phyloP scores from a whole-genome alignment of 2,888 invertebrate species.

The Plagiodera versicolora region DNA sequence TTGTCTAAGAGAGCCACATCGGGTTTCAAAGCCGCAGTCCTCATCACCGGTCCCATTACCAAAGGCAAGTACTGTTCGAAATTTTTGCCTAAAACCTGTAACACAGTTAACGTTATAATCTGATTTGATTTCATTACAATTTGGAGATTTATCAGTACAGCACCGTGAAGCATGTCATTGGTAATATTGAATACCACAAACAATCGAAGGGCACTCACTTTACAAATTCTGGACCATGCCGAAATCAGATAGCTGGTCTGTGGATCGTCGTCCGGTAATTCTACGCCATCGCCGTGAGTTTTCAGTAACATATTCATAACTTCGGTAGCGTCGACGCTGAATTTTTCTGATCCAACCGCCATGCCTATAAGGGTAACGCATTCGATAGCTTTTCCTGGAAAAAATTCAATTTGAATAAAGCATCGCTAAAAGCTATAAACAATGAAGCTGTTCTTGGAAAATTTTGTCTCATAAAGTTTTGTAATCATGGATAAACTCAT shows the following conservation, averaged over 20 bases:
- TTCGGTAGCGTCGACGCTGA: constrained; percentile 88
- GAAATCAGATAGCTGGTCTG: constrained; percentile 97
- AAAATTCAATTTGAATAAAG: too few species aligned
- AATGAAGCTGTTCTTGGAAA: too few species aligned
- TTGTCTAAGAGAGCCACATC: constrained; percentile 90
- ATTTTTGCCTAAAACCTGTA: constrained; percentile 64
- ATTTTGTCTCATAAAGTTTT: background rate
- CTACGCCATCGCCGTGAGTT: constrained; percentile 79
- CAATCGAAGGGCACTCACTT: too few species aligned
- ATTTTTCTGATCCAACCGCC: constrained; percentile 81
- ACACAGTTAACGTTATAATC: background rate
- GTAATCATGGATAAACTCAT: background rate
- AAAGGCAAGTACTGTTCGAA: constrained; percentile 90
- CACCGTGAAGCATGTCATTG: too few species aligned
- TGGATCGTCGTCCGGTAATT: constrained; percentile 91
- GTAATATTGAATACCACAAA: too few species aligned
- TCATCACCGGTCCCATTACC: constrained; percentile 94
- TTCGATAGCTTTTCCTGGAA: constrained; percentile 85
- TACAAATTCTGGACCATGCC: constrained; percentile 99
- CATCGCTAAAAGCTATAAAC: too few species aligned
- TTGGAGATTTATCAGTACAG: too few species aligned
- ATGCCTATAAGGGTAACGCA: constrained; percentile 97
- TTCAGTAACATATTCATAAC: constrained; percentile 94
- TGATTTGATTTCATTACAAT: too few species aligned
- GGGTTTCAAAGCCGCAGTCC: constrained; percentile 89